Conservation (phyloP, 2,888 invertebrate genomes). For the Ariolimax columbianus region DNA sequence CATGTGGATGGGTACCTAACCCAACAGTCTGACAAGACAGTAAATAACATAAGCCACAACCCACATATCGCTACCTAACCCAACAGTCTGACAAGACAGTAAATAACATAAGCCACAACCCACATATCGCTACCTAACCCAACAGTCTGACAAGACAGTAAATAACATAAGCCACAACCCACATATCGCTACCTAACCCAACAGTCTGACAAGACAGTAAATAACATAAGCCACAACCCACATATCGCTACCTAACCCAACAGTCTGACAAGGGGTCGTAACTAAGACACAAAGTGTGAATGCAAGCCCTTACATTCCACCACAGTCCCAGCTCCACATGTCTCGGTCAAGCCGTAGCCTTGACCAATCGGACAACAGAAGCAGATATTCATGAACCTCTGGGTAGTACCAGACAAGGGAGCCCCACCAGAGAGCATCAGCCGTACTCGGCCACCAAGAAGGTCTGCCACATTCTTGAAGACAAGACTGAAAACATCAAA, state of each 20-base stretch:
- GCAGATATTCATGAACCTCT: constrained; percentile 93
- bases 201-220: neutral
- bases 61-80: no score
- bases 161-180: no score
- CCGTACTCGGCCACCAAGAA: constrained; percentile 91
- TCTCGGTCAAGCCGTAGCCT: constrained; percentile 98
- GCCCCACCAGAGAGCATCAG: constrained; percentile 96
- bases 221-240: neutral
- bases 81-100: no score
- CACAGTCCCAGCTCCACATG: constrained; percentile 90
- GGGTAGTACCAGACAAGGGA: constrained; percentile 95
- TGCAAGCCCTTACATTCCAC: constrained; percentile 68
- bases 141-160: no score
- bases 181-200: neutral
- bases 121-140: no score
- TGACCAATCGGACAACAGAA: constrained; percentile 93
- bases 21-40: no score
- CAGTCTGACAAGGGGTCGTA: neutral
- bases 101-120: no score
- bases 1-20: no score
- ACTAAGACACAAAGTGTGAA: neutral
- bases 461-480: constrained; percentile 84
- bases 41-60: no score
- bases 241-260: neutral
- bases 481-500: constrained; percentile 82